phyloP scores from a whole-genome alignment of 2,888 invertebrate genomes.

The Trachelus troglodyta region DNA sequence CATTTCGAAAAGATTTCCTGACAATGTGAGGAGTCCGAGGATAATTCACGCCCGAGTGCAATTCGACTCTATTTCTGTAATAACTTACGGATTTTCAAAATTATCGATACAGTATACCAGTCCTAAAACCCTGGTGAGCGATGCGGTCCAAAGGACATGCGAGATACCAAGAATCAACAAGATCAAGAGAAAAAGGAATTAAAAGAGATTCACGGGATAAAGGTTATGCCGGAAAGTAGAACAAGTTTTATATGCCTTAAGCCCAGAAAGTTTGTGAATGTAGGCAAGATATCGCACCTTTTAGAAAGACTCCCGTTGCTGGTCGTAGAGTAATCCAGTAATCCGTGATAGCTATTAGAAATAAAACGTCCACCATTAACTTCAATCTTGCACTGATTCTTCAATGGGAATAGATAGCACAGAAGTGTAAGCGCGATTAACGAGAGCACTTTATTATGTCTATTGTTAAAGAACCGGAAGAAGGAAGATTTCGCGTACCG shows the following conservation, averaged over 20 bases:
- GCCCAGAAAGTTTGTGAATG: not conserved
- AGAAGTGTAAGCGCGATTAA: not conserved
- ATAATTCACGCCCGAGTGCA: not conserved
- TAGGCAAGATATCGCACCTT: not conserved
- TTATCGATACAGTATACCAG: not conserved
- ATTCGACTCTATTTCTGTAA: not conserved
- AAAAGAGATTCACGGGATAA: not conserved
- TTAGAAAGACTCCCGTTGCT: conserved; percentile 28
- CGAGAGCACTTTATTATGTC: not conserved
- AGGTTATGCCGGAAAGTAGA: not conserved
- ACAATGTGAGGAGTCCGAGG: not conserved
- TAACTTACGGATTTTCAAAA: not conserved
- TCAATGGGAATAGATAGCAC: not conserved
- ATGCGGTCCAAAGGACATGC: not conserved
- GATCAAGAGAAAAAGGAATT: not conserved
- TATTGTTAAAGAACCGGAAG: not conserved
- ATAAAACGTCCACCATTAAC: not conserved
- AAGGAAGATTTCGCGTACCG: not conserved
- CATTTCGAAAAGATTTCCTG: not conserved
- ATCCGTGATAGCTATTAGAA: not conserved
- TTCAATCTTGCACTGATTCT: not conserved
- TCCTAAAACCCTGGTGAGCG: not conserved
- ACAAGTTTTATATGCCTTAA: not conserved
- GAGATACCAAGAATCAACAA: not conserved
- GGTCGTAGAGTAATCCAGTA: conserved; percentile 37